A percentile compares a stretch with the other conserved stretches of the same genome.
Conservation (phyloP, 1,140 invertebrate species). For the Drosophila nigromelanica region DNA sequence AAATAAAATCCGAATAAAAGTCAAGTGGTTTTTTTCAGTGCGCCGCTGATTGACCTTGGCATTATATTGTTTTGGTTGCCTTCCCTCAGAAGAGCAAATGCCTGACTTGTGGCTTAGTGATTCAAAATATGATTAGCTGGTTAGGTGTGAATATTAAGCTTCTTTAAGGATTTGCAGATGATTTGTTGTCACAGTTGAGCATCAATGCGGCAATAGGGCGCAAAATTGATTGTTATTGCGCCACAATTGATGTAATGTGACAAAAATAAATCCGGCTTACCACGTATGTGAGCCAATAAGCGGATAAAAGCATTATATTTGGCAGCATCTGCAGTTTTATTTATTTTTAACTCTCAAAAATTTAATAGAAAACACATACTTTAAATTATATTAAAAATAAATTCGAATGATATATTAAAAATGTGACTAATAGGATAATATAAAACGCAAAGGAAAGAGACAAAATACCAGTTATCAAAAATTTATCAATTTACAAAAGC, state of each 20-base stretch:
- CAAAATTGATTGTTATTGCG: conserved; percentile 27
- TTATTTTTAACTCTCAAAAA: too few relatives aligned
- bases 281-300: too few relatives aligned
- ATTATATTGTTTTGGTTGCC: conserved; percentile 2
- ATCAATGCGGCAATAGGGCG: background rate
- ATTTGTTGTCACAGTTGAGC: conserved; percentile 12
- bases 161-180: conserved; percentile 28
- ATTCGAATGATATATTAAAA: background rate
- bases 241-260: conserved; percentile 10
- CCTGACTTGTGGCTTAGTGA: conserved; percentile 31
- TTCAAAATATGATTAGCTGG: conserved; percentile 12
- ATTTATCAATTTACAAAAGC: background rate
- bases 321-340: too few relatives aligned
- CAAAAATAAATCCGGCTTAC: background rate
- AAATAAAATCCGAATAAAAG: conserved; percentile 45
- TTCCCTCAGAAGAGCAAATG: conserved; percentile 4
- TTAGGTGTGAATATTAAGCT: conserved; percentile 49
- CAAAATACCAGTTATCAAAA: background rate
- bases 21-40: conserved; percentile 18
- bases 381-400: background rate
- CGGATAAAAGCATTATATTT: too few relatives aligned
- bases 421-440: background rate
- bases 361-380: too few relatives aligned
- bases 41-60: conserved; percentile 38
- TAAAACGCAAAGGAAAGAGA: background rate